Evolutionary conservation across 35 echinoderm and acorn worm genomes (phyloP).

Genomic region (Heliocidaris tuberculata): DNA sequence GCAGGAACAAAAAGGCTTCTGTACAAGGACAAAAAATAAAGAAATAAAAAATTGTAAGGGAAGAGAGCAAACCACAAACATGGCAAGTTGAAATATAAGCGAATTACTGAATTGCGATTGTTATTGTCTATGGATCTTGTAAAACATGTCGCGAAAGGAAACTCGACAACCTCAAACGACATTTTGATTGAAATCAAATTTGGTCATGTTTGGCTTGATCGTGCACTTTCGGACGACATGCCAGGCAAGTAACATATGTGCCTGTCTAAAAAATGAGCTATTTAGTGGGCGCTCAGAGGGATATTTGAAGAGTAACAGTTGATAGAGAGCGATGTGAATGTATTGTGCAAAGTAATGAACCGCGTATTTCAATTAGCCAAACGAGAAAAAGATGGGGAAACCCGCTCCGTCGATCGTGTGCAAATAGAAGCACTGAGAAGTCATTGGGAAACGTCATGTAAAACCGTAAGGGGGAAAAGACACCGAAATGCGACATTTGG

Average conservation of each 20-base stretch:
- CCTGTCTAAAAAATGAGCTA: background rate
- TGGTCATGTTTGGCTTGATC: background rate
- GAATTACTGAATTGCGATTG: background rate
- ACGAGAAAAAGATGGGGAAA: background rate
- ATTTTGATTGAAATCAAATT: background rate
- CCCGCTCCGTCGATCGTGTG: background rate
- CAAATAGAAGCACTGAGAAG: background rate
- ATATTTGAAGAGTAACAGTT: slow-evolving; percentile 12
- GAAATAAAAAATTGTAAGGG: too few species aligned
- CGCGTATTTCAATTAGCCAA: background rate
- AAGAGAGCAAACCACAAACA: background rate
- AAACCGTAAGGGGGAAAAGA: background rate
- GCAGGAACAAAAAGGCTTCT: too few species aligned
- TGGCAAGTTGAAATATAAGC: background rate
- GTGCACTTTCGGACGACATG: background rate
- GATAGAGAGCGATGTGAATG: background rate
- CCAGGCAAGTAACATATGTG: background rate
- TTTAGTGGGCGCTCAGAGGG: background rate
- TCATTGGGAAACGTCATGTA: background rate
- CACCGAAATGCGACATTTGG: background rate
- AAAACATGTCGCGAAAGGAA: background rate
- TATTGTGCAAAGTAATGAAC: background rate
- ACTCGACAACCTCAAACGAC: background rate
- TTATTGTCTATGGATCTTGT: background rate
- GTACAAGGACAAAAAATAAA: too few species aligned